Evolutionary conservation across 2,888 invertebrate species (phyloP).

Genomic region (Anoplius nigerrimus): DNA sequence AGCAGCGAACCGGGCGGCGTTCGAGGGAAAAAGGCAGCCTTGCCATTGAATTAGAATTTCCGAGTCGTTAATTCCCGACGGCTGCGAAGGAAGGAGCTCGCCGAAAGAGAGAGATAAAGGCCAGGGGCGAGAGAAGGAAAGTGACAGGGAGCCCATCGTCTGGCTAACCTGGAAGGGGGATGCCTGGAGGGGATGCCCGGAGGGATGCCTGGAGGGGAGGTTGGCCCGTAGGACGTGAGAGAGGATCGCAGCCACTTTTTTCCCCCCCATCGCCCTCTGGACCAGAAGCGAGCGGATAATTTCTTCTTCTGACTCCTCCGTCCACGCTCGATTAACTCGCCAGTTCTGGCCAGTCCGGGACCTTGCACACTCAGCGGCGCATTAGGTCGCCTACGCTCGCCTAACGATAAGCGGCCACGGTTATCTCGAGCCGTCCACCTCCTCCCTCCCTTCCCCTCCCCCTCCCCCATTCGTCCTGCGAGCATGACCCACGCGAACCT

Average conservation of each 20-base stretch:
- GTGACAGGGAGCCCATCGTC: conserved; percentile 21
- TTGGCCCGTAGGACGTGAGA: background rate
- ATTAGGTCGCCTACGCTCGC: conserved; percentile 41
- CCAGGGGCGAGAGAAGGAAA: conserved; percentile 21
- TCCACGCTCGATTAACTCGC: conserved; percentile 61
- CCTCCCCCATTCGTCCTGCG: no score
- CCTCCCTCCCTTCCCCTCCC: no score
- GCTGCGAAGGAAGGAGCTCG: conserved; percentile 19
- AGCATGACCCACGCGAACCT: no score
- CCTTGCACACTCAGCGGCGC: conserved; percentile 56
- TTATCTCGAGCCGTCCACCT: no score
- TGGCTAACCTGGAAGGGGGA: no score
- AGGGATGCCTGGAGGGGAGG: background rate
- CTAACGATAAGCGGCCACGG: conserved; percentile 11
- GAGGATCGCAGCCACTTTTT: conserved; percentile 22
- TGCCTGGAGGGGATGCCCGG: conserved; percentile 5
- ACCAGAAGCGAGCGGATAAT: conserved; percentile 36
- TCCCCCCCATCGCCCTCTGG: conserved; percentile 10
- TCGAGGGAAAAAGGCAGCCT: conserved; percentile 47
- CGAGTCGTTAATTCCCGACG: conserved; percentile 64
- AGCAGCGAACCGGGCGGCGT: conserved; percentile 25
- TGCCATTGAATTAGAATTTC: conserved; percentile 68
- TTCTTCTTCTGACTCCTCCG: conserved; percentile 49
- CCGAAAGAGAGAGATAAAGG: conserved; percentile 9
- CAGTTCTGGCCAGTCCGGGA: conserved; percentile 50